A percentile compares a stretch with the other conserved stretches of the same genome.
Evolutionary conservation across 2,888 invertebrate species (phyloP).

Genomic region (Sinentomon sp.): DNA sequence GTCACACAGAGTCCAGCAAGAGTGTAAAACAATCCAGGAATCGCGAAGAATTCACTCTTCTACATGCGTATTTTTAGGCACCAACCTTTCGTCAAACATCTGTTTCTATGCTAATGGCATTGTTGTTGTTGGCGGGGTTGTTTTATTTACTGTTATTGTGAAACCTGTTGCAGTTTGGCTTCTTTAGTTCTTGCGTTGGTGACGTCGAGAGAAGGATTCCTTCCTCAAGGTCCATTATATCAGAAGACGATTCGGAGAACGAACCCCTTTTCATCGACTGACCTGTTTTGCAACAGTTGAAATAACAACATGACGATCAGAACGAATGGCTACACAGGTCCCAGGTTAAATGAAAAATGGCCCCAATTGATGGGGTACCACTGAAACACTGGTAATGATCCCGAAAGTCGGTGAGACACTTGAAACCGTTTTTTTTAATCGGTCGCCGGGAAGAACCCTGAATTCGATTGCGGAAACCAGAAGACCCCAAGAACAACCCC

Average conservation of each 20-base stretch:
- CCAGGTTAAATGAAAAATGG: neutral
- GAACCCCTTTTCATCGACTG: conserved; percentile 69
- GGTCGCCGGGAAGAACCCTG: too few relatives aligned
- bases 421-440: too few relatives aligned
- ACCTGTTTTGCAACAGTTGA: conserved; percentile 28
- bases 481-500: too few relatives aligned
- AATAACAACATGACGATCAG: neutral
- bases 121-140: conserved; percentile 50
- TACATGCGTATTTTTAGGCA: too few relatives aligned
- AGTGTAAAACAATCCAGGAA: too few relatives aligned
- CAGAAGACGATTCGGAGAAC: conserved; percentile 63
- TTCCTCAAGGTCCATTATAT: conserved; percentile 78
- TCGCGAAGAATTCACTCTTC: too few relatives aligned
- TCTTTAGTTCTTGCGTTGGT: conserved; percentile 29
- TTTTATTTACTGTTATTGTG: too few relatives aligned
- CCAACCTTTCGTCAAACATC: conserved; percentile 96
- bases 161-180: conserved; percentile 41
- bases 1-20: too few relatives aligned
- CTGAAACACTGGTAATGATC: neutral
- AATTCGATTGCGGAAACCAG: too few relatives aligned
- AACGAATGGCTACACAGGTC: neutral
- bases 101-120: conserved; percentile 61
- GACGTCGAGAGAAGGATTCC: conserved; percentile 37
- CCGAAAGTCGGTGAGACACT: too few relatives aligned
- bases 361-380: neutral